A percentile compares a stretch with the other conserved stretches of the same genome.
Evolutionary conservation across 2,113 vertebrate genomes (phyloP).

Genomic region (Baryphthengus martii): DNA sequence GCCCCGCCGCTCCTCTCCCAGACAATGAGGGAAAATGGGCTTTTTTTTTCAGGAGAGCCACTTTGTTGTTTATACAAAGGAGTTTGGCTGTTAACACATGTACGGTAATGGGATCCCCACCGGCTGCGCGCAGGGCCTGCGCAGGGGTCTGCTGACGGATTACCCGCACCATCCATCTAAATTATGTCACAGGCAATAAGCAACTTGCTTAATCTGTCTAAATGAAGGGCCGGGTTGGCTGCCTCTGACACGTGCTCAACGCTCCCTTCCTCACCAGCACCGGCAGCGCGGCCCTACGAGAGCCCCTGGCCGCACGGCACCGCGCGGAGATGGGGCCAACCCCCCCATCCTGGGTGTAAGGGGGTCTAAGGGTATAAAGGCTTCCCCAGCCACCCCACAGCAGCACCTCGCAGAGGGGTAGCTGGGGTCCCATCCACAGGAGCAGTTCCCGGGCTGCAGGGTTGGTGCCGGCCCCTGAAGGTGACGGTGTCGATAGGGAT

Average conservation of each 20-base stretch:
- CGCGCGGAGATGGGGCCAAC: too few species aligned
- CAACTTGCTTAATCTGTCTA: conserved; percentile 75
- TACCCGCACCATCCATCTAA: conserved; percentile 85
- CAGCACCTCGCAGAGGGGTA: neutral
- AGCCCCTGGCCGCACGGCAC: too few species aligned
- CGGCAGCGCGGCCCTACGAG: too few species aligned
- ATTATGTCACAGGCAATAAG: conserved; percentile 84
- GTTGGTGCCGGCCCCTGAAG: accelerated
- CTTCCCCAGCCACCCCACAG: neutral
- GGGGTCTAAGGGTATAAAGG: too few species aligned
- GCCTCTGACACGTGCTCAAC: conserved; percentile 74
- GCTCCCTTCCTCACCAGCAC: conserved; percentile 5
- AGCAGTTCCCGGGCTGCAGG: neutral
- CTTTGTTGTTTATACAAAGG: conserved; percentile 81
- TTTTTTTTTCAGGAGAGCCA: conserved; percentile 68
- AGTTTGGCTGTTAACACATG: conserved; percentile 81
- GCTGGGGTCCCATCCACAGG: accelerated
- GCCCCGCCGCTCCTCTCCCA: conserved; percentile 66
- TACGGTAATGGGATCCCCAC: conserved; percentile 80
- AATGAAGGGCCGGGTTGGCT: conserved; percentile 74
- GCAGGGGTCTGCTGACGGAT: conserved; percentile 75
- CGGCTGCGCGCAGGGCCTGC: conserved; percentile 63
- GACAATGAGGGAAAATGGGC: conserved; percentile 61
- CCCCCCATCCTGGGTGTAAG: too few species aligned
- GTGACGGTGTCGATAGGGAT: accelerated